A percentile compares a stretch with the other conserved stretches of the same genome.
These are phyloP conservation scores for Gadopsis bispinosus DNA, from an alignment of 2,797 vertebrate species.

Conservation along the genomic window DNA sequence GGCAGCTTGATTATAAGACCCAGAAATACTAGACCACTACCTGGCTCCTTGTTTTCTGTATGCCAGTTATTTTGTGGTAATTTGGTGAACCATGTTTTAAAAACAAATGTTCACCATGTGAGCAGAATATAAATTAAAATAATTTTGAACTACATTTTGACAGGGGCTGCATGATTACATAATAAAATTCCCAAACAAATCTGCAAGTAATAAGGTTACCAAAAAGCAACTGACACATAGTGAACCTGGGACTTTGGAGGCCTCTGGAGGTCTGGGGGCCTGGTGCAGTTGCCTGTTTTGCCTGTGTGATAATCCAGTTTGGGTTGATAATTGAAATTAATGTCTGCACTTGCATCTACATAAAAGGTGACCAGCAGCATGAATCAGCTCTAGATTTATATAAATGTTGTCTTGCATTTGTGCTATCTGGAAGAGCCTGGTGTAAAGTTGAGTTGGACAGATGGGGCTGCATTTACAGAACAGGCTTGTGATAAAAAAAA, in stretches of 20 bases:
- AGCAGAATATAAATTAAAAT: not conserved
- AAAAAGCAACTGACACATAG: not conserved
- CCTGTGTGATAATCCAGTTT: not conserved
- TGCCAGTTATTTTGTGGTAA: not conserved
- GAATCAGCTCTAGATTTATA: not conserved
- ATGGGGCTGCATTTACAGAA: not conserved
- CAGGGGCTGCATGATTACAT: not conserved
- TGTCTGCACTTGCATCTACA: not conserved
- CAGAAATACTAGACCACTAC: not conserved
- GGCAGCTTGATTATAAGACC: conserved; percentile 14
- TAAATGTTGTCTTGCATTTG: not conserved
- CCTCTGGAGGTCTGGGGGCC: too few species aligned
- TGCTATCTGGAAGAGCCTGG: not conserved
- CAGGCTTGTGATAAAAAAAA: not conserved
- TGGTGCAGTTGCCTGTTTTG: not conserved
- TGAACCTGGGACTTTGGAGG: not conserved
- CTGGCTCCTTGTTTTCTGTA: not conserved
- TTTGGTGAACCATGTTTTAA: not conserved
- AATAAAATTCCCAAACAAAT: not conserved
- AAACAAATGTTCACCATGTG: not conserved
- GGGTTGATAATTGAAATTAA: not conserved
- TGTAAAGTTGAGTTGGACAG: not conserved
- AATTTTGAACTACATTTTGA: not conserved
- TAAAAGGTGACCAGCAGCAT: not conserved
- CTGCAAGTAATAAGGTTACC: not conserved